phyloP scores from a whole-genome alignment of 2,888 invertebrate species.

The Sinotaia quadrata region DNA sequence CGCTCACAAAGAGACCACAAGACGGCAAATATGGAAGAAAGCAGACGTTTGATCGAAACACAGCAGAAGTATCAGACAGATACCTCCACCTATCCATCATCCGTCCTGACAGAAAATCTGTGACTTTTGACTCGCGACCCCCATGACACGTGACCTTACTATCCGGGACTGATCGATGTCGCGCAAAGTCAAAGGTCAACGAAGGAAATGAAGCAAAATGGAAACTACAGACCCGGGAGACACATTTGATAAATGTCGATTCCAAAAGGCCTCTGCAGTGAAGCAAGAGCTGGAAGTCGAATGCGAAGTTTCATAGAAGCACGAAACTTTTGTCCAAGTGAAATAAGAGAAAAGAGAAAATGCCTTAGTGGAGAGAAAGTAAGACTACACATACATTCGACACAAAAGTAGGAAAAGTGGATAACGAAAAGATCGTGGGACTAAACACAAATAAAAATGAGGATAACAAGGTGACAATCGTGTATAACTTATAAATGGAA shows the following conservation, averaged over 20 bases:
- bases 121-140: constrained; percentile 2
- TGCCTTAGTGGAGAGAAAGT: too few species aligned
- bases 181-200: background rate
- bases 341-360: too few species aligned
- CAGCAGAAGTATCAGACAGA: background rate
- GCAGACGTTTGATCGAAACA: constrained; percentile 1
- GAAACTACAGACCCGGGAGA: constrained; percentile 4
- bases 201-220: constrained; percentile 9
- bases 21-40: background rate
- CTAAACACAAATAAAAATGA: too few species aligned
- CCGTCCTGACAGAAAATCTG: constrained; percentile 4
- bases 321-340: too few species aligned
- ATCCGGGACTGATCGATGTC: constrained; percentile 2
- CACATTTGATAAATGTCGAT: constrained; percentile 8
- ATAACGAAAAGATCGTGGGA: too few species aligned
- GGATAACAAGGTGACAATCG: too few species aligned
- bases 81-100: constrained; percentile 8
- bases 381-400: too few species aligned
- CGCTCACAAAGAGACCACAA: background rate
- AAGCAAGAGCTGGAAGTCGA: too few species aligned
- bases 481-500: too few species aligned
- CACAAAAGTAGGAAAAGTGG: too few species aligned
- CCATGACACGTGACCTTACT: constrained; percentile 3
- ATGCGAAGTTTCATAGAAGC: too few species aligned
- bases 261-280: too few species aligned